A percentile compares a stretch with the other conserved stretches of the same genome.
Conservation (phyloP, 2,797 vertebrate genomes). For the Selene dorsalis region DNA sequence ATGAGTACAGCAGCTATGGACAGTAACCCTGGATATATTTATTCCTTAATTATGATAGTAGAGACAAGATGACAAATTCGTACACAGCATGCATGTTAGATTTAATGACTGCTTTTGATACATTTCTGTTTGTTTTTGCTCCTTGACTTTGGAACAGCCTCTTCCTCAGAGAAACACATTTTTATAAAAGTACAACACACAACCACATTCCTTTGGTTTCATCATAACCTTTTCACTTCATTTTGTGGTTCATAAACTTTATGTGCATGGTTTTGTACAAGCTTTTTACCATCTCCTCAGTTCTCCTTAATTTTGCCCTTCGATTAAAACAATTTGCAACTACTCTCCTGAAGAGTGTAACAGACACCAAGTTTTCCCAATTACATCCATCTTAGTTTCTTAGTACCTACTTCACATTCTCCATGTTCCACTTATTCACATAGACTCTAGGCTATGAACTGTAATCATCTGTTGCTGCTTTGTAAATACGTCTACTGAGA, state of each 20-base stretch:
- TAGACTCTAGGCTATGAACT: background rate
- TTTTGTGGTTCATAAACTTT: background rate
- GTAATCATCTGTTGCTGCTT: background rate
- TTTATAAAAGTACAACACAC: background rate
- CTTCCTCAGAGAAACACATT: background rate
- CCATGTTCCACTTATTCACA: background rate
- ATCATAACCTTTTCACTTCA: background rate
- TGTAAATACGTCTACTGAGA: slow-evolving; percentile 13
- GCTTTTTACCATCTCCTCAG: background rate
- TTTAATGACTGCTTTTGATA: slow-evolving; percentile 15
- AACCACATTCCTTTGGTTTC: background rate
- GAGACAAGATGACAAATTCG: slow-evolving; percentile 1
- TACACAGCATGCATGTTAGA: background rate
- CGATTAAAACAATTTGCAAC: background rate
- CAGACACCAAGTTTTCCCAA: background rate
- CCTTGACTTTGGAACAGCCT: background rate
- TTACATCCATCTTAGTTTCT: background rate
- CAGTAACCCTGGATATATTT: slow-evolving; percentile 27
- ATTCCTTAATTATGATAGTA: slow-evolving; percentile 24
- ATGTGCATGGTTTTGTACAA: background rate
- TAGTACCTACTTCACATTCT: background rate
- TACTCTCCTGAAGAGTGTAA: background rate
- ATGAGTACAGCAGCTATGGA: slow-evolving; percentile 9
- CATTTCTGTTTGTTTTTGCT: background rate
- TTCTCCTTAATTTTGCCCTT: background rate